phyloP scores from a whole-genome alignment of 2,888 invertebrate species.

The Meteorus colon region DNA sequence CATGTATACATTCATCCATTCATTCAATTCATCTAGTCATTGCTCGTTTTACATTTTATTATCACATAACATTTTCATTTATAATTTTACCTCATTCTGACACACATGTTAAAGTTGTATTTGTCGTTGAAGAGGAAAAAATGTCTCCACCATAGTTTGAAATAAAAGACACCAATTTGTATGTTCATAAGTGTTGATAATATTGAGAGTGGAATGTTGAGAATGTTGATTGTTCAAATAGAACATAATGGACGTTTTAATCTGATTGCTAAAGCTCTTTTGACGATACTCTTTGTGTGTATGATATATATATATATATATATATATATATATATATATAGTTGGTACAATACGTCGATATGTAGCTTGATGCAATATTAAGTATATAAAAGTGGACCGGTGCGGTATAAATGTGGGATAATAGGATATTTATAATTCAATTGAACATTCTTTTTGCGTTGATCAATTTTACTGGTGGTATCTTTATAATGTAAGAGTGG shows the following conservation, averaged over 20 bases:
- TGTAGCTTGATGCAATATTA: not conserved
- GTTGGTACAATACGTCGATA: not conserved
- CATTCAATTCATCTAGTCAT: constrained; percentile 12
- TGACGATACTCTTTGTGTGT: not conserved
- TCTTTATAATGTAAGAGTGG: not conserved
- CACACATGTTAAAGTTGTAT: not conserved
- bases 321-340: too few relatives aligned
- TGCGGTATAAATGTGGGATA: not conserved
- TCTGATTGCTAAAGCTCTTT: constrained; percentile 51
- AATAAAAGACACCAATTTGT: not conserved
- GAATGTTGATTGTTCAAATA: constrained; percentile 66
- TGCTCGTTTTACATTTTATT: not conserved
- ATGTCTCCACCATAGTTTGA: not conserved
- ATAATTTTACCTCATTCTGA: not conserved
- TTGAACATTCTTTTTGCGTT: not conserved
- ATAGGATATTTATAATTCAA: constrained; percentile 6
- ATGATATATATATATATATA: too few relatives aligned
- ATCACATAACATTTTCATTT: not conserved
- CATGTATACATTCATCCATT: constrained; percentile 7
- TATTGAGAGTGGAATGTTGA: constrained; percentile 57
- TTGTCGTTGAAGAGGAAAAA: not conserved
- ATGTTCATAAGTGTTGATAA: constrained; percentile 17
- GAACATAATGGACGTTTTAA: constrained; percentile 61
- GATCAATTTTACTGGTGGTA: not conserved
- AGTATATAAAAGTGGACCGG: not conserved